phyloP scores from a whole-genome alignment of 2,113 vertebrate species.

The Psittacus erithacus region DNA sequence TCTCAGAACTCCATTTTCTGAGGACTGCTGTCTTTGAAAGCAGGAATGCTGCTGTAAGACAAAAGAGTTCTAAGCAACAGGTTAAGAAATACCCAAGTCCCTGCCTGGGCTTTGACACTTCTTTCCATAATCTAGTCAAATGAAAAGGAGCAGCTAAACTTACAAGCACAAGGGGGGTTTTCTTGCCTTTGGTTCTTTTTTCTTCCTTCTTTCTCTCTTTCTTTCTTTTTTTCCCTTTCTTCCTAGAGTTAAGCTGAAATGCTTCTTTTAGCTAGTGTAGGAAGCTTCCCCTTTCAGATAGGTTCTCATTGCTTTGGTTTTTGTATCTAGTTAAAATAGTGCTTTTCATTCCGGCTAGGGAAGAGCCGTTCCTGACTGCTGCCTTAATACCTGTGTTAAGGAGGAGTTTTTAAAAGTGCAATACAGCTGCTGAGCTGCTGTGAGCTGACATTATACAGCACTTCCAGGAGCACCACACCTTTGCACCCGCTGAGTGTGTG shows the following conservation, averaged over 20 bases:
- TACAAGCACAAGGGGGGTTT: background rate
- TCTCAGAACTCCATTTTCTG: background rate
- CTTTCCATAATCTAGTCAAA: background rate
- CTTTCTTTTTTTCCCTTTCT: too few relatives aligned
- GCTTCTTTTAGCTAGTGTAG: background rate
- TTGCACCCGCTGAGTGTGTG: fast-evolving
- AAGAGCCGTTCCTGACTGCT: background rate
- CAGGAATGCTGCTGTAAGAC: background rate
- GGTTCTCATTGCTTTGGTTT: background rate
- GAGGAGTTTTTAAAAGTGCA: background rate
- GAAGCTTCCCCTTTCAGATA: background rate
- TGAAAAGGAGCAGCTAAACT: background rate
- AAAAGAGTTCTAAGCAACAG: background rate
- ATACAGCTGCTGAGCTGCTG: background rate
- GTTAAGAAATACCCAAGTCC: background rate
- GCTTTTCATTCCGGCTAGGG: background rate
- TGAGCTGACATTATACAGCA: fast-evolving
- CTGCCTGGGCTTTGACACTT: background rate
- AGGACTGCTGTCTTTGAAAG: background rate
- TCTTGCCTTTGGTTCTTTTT: too few relatives aligned
- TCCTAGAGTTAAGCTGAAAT: background rate
- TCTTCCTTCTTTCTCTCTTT: too few relatives aligned
- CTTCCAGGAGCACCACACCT: background rate
- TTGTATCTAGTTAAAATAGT: background rate
- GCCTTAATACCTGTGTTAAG: background rate